These are phyloP conservation scores for Orchesellides sinensis DNA, from an alignment of 2,888 invertebrate species.

Conservation along the genomic window DNA sequence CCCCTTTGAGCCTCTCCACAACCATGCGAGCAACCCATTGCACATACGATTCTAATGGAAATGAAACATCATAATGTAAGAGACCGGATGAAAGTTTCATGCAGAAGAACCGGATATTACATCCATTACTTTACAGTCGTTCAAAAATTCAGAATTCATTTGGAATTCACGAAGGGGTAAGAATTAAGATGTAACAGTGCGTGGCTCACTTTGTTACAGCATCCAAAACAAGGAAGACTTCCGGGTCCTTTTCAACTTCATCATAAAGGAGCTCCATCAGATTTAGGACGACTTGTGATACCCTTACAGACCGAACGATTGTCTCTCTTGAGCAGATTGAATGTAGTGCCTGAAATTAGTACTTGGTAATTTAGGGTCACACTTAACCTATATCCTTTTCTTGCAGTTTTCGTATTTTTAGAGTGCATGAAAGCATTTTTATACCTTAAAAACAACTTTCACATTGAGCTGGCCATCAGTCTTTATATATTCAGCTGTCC, in stretches of 20 bases:
- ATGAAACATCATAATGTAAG: conserved; percentile 42
- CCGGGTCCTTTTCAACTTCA: conserved; percentile 75
- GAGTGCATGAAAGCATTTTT: neutral
- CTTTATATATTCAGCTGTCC: conserved; percentile 94
- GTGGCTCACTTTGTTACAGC: conserved; percentile 72
- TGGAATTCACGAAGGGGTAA: neutral
- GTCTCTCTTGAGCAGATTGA: conserved; percentile 91
- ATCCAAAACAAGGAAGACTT: conserved; percentile 71
- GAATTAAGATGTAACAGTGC: no score
- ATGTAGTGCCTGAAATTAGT: conserved; percentile 90
- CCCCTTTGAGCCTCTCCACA: conserved; percentile 90
- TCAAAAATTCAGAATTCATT: neutral
- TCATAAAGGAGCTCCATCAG: conserved; percentile 94
- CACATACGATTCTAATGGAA: conserved; percentile 85
- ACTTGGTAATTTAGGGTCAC: no score
- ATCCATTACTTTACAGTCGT: conserved; percentile 28
- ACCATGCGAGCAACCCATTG: conserved; percentile 96
- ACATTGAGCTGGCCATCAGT: conserved; percentile 96
- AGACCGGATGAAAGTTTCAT: conserved; percentile 8
- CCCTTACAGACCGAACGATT: conserved; percentile 88
- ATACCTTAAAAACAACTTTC: conserved; percentile 89
- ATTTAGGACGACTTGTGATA: conserved; percentile 95
- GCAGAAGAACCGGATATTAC: conserved; percentile 48
- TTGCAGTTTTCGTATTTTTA: neutral
- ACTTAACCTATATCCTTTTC: neutral